Conservation (phyloP, 2,113 vertebrate genomes). For the Atherinomorus stipes region DNA sequence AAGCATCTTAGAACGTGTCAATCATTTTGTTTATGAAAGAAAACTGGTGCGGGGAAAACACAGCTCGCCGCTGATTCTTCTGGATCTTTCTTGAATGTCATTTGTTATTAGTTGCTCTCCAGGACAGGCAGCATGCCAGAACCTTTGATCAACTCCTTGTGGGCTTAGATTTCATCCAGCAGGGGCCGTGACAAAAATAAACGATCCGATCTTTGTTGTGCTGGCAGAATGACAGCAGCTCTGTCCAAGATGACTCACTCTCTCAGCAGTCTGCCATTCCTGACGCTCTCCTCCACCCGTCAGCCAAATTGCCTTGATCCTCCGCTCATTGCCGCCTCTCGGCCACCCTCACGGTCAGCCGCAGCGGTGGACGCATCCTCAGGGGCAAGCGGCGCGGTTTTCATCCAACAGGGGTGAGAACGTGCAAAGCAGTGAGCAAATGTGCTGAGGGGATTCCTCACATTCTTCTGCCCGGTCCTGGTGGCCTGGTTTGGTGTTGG, state of each 20-base stretch:
- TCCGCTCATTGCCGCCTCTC: slow-evolving; percentile 59
- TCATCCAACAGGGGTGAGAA: slow-evolving; percentile 79
- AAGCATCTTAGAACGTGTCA: slow-evolving; percentile 5
- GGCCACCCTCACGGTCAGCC: slow-evolving; percentile 24
- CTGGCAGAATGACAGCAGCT: slow-evolving; percentile 73
- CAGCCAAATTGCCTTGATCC: slow-evolving; percentile 74
- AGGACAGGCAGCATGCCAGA: slow-evolving; percentile 45
- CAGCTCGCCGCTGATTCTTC: slow-evolving; percentile 26
- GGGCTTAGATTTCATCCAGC: slow-evolving; percentile 68
- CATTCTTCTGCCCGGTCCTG: slow-evolving; percentile 75
- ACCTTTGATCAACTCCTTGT: slow-evolving; percentile 65
- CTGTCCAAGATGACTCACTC: slow-evolving; percentile 77
- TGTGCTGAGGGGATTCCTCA: slow-evolving; percentile 79
- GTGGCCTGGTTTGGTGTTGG: slow-evolving; percentile 76
- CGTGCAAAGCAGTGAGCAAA: slow-evolving; percentile 76
- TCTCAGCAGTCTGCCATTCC: slow-evolving; percentile 65
- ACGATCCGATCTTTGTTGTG: slow-evolving; percentile 74
- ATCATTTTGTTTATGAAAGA: neutral
- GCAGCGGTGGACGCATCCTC: slow-evolving; percentile 62
- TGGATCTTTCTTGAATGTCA: slow-evolving; percentile 42
- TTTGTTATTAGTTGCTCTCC: slow-evolving; percentile 55
- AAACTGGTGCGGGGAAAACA: slow-evolving; percentile 9
- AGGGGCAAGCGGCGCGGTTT: slow-evolving; percentile 56
- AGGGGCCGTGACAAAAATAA: slow-evolving; percentile 74
- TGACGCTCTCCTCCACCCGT: slow-evolving; percentile 59